Evolutionary conservation across 2,888 invertebrate species (phyloP).

Genomic region (Volucella zonaria): DNA sequence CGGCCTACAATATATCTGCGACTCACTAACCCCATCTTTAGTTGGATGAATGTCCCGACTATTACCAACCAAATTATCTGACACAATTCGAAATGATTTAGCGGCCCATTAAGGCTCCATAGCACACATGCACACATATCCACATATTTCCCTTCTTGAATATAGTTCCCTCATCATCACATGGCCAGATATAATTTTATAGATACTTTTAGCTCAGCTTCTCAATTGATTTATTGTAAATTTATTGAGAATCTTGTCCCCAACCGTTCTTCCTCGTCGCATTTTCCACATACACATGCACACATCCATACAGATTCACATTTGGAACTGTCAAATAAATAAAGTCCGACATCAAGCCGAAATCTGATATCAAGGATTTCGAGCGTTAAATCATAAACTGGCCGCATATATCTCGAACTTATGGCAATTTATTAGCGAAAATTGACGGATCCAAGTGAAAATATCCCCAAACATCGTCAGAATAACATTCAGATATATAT

Average conservation of each 20-base stretch:
- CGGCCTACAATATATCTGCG: too few relatives aligned
- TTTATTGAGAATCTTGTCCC: conserved; percentile 60
- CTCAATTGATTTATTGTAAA: conserved; percentile 62
- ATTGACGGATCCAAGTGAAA: conserved; percentile 72
- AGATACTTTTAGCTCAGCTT: conserved; percentile 19
- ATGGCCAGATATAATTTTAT: conserved; percentile 43
- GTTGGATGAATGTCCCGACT: too few relatives aligned
- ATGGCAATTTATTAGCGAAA: conserved; percentile 72
- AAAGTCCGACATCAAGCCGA: conserved; percentile 61
- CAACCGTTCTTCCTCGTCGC: conserved; percentile 26
- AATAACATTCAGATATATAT: too few relatives aligned
- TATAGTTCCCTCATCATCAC: conserved; percentile 35
- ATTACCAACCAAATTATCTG: conserved; percentile 24
- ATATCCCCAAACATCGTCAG: conserved; percentile 5
- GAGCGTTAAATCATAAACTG: conserved; percentile 71
- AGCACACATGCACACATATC: background rate
- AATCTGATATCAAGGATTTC: conserved; percentile 68
- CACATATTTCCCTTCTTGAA: background rate
- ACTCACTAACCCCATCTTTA: too few relatives aligned
- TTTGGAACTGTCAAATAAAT: conserved; percentile 46
- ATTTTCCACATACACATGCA: background rate
- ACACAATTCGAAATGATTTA: conserved; percentile 58
- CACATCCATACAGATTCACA: background rate
- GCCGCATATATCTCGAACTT: conserved; percentile 69
- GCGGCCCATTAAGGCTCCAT: conserved; percentile 24